Evolutionary conservation across 2,797 vertebrate genomes (phyloP), one percentile per base, ranked within the genome.

Genomic region (Sylvia borin): DNA sequence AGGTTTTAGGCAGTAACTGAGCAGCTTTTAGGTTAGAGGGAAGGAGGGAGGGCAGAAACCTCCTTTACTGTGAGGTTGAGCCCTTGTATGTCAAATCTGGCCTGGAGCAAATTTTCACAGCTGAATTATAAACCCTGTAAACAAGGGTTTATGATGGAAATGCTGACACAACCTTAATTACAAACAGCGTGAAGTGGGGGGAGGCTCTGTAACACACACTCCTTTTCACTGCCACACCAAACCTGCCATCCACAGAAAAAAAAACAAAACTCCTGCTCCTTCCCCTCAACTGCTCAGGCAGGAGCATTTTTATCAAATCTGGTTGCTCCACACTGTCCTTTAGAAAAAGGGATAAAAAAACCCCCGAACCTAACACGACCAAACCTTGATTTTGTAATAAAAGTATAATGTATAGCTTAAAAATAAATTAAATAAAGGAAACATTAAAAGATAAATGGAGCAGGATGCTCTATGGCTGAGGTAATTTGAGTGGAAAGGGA

Each of bases 381-480:
- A 32, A 76, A 58, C 65, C 97, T 97, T 96, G 95, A 96, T 97
- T 98, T 96, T 97, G 98, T 97, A 98, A 97, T 97, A 98, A 97
- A 98, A 98, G 96, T 97, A 94, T 97, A 98, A 98, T 92, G 97
- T 97, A 97, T 97, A 98, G 98, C 97, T 98, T 98, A 98, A 98
- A 98, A 98, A 98, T 97, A 98, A 98, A 98, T 98, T 98, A 98
- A 98, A 98, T 98, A 98, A 98, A 98, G 98, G 97, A 97, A 98
- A 98, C 98, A 97, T 98, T 98, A 98, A 98, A 98, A 98, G 98
- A 98, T 97, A 98, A 98, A 98, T 98, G 97, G 98, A 97, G 97
- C 97, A 98, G 98, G 98, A 98, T 98, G 98, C 97, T 98, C 97
- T 97, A 97, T 82, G 97, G 98, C 97, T 98, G 96, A 98, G 98